Evolutionary conservation across 2,113 vertebrate genomes (phyloP).

Genomic region (Cheilinus undulatus): DNA sequence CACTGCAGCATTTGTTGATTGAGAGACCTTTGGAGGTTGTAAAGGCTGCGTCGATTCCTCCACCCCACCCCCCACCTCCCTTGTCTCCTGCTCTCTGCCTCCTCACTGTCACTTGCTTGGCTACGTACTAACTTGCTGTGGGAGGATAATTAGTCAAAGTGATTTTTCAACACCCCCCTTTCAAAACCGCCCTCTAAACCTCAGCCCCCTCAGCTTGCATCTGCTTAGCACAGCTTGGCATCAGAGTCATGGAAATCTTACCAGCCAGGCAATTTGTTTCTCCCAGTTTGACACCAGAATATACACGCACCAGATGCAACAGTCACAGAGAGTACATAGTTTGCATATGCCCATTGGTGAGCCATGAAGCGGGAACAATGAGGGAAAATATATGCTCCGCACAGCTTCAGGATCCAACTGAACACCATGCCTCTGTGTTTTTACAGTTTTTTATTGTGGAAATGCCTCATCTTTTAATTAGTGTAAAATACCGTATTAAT

Average conservation of each 20-base stretch:
- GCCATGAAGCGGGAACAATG: neutral
- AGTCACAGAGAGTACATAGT: neutral
- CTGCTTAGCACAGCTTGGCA: conserved; percentile 53
- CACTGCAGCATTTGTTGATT: conserved; percentile 61
- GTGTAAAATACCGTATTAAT: too few relatives aligned
- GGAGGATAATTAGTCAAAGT: conserved; percentile 77
- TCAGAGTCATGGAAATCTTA: conserved; percentile 41
- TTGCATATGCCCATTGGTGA: neutral
- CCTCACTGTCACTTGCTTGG: conserved; percentile 55
- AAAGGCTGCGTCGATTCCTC: conserved; percentile 17
- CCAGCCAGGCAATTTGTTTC: conserved; percentile 11
- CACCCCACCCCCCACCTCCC: neutral
- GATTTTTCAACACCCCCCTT: conserved; percentile 48
- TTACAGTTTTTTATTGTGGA: neutral
- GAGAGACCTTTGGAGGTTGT: conserved; percentile 51
- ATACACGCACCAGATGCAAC: neutral
- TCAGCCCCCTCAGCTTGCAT: conserved; percentile 24
- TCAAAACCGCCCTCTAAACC: neutral
- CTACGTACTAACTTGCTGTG: conserved; percentile 52
- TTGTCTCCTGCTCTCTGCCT: neutral
- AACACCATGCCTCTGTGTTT: too few relatives aligned
- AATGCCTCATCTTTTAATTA: too few relatives aligned
- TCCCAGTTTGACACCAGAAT: conserved; percentile 3
- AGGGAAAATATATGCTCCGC: neutral
- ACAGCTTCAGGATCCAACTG: neutral